Base-by-base conservation (phyloP, 2,888 invertebrate species). In the Eurois occulta region DNA sequence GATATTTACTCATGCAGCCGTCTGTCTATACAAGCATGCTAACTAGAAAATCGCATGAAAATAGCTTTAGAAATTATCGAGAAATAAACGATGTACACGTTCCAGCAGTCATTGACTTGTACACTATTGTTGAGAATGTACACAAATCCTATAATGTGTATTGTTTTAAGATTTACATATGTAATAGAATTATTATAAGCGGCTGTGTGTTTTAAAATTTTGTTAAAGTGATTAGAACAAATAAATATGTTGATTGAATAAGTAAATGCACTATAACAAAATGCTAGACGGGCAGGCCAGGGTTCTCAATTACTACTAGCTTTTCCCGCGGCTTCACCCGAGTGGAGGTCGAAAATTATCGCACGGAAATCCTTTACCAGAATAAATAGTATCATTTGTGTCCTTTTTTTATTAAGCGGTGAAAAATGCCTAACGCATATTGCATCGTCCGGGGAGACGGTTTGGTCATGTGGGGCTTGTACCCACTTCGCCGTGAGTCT, bases 11-110 rank as follows among this genome's bases (percentile, higher is more conserved):
- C 75, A 80, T 28, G 75, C n/a, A 67, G 48, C 13, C 32, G 18
- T 52, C 16, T 35, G 18, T 52, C 16, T 35, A 58, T 58, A 32
- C 48, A 73, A 55, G 32, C 28, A 60, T 48, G 82, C 68, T 74
- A 69, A 77, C 60, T 74, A 82, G 69, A 72, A 67, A 82, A 71
- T 62, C 48, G 72, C 69, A 74, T 81, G 77, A 72, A 82, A 80
- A 82, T 82, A 82, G 72, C 52, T 71, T 65, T 55, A 69, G 77
- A 65, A 69, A 74, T 82, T 48, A 62, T 69, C 58, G 65, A 74
- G 69, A 75, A 84, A 41, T 21, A 11, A 68, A 66, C 72, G 67
- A 62, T 74, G 46, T 18, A 85, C 83, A 70, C 74, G 77, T 75
- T 68, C 71, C 69, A 1, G 10, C 65, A 72, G 70, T 78, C 71